Percentiles rank a stretch among this genome's conserved stretches.
Evolutionary conservation across 92 coral and sea anemone species (phyloP).

Genomic region (Porites evermanni): DNA sequence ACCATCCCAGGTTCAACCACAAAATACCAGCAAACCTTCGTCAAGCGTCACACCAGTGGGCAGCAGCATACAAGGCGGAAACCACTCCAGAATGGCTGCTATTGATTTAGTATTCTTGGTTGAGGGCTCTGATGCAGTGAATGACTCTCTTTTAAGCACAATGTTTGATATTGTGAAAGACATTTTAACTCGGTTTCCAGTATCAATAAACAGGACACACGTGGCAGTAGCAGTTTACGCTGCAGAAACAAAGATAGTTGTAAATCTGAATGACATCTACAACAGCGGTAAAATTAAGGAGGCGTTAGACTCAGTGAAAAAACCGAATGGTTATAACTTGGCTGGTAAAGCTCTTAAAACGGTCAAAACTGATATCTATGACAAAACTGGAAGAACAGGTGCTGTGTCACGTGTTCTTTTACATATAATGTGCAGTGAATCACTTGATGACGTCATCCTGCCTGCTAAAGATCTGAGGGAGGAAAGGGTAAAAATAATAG

Average conservation of each 20-base stretch:
- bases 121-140: constrained; percentile 76
- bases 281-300: constrained; percentile 61
- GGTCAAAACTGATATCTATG: constrained; percentile 70
- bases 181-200: constrained; percentile 75
- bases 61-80: constrained; percentile 34
- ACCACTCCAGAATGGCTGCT: constrained; percentile 39
- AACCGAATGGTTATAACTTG: constrained; percentile 65
- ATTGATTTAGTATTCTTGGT: constrained; percentile 81
- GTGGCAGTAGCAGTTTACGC: constrained; percentile 79
- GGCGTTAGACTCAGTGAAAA: constrained; percentile 47
- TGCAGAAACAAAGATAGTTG: constrained; percentile 49
- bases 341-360: constrained; percentile 78
- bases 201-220: constrained; percentile 73
- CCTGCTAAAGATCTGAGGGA: constrained; percentile 64
- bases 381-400: constrained; percentile 48
- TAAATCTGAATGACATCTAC: constrained; percentile 64
- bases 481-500: constrained; percentile 60
- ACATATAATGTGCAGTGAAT: constrained; percentile 77
- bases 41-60: background rate
- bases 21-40: constrained; percentile 29
- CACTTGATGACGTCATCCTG: constrained; percentile 73
- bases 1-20: constrained; percentile 9
- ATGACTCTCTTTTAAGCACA: constrained; percentile 64
- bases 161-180: constrained; percentile 75
- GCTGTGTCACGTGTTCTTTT: constrained; percentile 58